phyloP scores from a whole-genome alignment of 2,888 invertebrate species.

The Dynastes tityus region DNA sequence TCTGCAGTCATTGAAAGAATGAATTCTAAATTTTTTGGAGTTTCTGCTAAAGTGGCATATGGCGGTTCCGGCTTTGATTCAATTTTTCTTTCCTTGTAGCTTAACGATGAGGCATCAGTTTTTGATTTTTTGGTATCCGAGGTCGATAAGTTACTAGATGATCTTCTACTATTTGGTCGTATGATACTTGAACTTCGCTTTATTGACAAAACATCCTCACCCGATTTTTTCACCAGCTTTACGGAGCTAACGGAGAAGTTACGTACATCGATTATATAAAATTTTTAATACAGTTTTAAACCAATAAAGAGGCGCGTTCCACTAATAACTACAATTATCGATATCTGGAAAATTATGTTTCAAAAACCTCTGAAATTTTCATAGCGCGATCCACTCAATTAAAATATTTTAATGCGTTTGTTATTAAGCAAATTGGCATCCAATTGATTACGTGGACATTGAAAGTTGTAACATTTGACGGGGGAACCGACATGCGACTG shows the following conservation, averaged over 20 bases:
- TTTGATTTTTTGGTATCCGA: conserved; percentile 14
- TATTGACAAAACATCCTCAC: background rate
- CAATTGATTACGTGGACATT: too few relatives aligned
- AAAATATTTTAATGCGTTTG: too few relatives aligned
- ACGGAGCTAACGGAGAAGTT: background rate
- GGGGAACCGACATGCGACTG: too few relatives aligned
- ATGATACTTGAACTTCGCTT: background rate
- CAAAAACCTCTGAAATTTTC: too few relatives aligned
- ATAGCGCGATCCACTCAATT: too few relatives aligned
- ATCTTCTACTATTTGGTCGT: background rate
- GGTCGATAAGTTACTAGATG: background rate
- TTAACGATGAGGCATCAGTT: conserved; percentile 26
- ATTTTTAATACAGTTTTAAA: too few relatives aligned
- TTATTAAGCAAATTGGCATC: too few relatives aligned
- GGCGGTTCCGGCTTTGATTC: conserved; percentile 65
- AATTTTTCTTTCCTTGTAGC: conserved; percentile 58
- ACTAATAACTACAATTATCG: too few relatives aligned
- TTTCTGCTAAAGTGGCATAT: conserved; percentile 61
- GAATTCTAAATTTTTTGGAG: conserved; percentile 68
- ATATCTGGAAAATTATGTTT: too few relatives aligned
- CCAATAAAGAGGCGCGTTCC: too few relatives aligned
- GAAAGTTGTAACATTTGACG: too few relatives aligned
- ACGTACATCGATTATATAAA: too few relatives aligned
- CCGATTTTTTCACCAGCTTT: conserved; percentile 1
- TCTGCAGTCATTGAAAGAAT: conserved; percentile 73